Percentiles rank a stretch among this genome's conserved stretches.
Conservation (phyloP, 2,888 invertebrate species). For the Thelaira solivaga region DNA sequence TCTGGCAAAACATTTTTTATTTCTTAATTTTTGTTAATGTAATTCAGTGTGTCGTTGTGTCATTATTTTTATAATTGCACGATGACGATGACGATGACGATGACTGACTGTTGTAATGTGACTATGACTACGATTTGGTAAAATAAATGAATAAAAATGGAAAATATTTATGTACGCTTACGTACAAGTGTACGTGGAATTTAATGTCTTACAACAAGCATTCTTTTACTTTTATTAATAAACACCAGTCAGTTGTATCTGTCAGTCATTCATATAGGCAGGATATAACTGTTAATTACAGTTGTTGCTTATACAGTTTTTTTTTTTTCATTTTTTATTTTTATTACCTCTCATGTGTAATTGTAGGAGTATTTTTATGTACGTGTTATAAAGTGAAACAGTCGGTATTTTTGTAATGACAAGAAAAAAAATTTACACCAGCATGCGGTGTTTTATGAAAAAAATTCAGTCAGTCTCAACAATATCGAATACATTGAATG, state of each 20-base stretch:
- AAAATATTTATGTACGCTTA: too few species aligned
- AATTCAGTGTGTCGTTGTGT: slow-evolving; percentile 48
- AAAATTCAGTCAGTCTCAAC: too few species aligned
- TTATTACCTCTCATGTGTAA: slow-evolving; percentile 15
- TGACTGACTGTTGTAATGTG: slow-evolving; percentile 57
- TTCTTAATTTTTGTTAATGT: too few species aligned
- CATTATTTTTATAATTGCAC: slow-evolving; percentile 61
- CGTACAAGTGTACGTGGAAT: too few species aligned
- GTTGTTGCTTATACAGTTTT: too few species aligned
- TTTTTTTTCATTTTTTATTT: too few species aligned
- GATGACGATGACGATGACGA: slow-evolving; percentile 58
- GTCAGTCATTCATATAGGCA: slow-evolving; percentile 30
- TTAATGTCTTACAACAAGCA: slow-evolving; percentile 28
- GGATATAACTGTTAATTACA: slow-evolving; percentile 62
- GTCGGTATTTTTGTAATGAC: background rate
- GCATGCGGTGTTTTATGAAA: background rate
- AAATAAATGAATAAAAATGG: background rate
- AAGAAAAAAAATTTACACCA: background rate
- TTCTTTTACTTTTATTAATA: slow-evolving; percentile 26
- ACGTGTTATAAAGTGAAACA: too few species aligned
- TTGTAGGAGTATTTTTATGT: slow-evolving; percentile 15
- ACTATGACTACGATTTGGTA: slow-evolving; percentile 45
- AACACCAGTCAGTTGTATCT: slow-evolving; percentile 7
- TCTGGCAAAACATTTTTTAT: slow-evolving; percentile 39
- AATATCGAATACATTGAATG: too few species aligned